Conservation (phyloP, 2,888 invertebrate species). For the Xanthorhoe designata region DNA sequence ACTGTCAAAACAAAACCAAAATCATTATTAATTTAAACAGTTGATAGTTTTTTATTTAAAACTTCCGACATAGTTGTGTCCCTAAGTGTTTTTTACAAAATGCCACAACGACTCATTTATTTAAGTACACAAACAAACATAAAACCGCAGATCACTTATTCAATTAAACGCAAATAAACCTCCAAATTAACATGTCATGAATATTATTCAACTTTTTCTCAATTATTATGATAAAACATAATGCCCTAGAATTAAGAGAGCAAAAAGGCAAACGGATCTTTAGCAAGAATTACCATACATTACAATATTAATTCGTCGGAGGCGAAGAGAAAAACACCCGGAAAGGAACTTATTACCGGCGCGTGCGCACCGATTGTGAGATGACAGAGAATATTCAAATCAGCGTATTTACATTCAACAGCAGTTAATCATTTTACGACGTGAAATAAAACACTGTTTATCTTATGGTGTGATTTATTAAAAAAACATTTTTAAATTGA, state of each 20-base stretch:
- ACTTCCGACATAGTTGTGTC: background rate
- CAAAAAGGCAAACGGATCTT: constrained; percentile 70
- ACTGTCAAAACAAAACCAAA: too few species aligned
- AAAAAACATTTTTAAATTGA: constrained; percentile 50
- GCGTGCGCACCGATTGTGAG: constrained; percentile 56
- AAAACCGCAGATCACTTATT: constrained; percentile 57
- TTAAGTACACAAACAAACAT: constrained; percentile 42
- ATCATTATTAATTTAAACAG: too few species aligned
- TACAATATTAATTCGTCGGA: constrained; percentile 71
- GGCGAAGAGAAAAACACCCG: constrained; percentile 60
- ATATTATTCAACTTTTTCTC: constrained; percentile 81
- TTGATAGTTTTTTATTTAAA: background rate
- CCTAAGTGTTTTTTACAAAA: background rate
- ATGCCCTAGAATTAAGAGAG: constrained; percentile 77
- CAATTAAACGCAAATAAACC: constrained; percentile 77
- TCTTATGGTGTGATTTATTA: constrained; percentile 51
- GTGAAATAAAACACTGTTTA: constrained; percentile 49
- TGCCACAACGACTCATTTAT: background rate
- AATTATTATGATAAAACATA: constrained; percentile 69
- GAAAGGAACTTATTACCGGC: constrained; percentile 55
- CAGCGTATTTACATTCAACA: constrained; percentile 58
- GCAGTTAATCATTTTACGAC: constrained; percentile 61
- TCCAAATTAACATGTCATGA: constrained; percentile 81
- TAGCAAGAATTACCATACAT: constrained; percentile 76
- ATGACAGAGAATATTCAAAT: constrained; percentile 61